A percentile compares a stretch with the other conserved stretches of the same genome.
Conservation (phyloP, 2,888 invertebrate genomes). For the Rhagium mordax region DNA sequence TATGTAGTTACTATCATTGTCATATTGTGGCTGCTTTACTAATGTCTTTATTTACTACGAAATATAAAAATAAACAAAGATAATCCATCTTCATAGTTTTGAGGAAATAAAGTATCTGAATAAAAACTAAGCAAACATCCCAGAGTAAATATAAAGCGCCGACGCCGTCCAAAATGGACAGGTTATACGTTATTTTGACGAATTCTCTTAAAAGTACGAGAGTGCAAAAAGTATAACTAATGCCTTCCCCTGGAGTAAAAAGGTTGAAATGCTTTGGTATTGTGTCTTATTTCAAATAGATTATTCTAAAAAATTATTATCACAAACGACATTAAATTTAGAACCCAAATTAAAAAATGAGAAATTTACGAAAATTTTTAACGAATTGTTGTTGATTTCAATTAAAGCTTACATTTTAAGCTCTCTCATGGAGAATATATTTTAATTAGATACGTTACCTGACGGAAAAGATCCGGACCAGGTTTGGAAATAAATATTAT, state of each 20-base stretch:
- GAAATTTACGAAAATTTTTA: no score
- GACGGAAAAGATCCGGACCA: no score
- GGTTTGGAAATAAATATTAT: no score
- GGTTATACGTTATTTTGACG: background rate
- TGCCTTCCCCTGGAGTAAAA: background rate
- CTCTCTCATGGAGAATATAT: no score
- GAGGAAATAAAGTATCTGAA: background rate
- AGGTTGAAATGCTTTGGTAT: background rate
- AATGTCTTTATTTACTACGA: background rate
- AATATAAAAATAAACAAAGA: background rate
- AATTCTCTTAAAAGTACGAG: background rate
- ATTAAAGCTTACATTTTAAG: no score
- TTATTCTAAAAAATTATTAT: constrained; percentile 1
- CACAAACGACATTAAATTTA: no score
- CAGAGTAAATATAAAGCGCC: background rate
- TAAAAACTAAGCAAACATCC: background rate
- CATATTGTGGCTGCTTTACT: background rate
- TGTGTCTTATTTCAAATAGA: background rate
- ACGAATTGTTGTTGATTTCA: no score
- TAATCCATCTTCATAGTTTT: background rate
- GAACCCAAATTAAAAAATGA: no score
- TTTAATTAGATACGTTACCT: no score
- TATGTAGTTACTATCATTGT: background rate
- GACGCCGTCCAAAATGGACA: background rate
- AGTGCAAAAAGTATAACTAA: background rate